phyloP scores from a whole-genome alignment of 2,797 vertebrate species.

The Diglossa cyanea region DNA sequence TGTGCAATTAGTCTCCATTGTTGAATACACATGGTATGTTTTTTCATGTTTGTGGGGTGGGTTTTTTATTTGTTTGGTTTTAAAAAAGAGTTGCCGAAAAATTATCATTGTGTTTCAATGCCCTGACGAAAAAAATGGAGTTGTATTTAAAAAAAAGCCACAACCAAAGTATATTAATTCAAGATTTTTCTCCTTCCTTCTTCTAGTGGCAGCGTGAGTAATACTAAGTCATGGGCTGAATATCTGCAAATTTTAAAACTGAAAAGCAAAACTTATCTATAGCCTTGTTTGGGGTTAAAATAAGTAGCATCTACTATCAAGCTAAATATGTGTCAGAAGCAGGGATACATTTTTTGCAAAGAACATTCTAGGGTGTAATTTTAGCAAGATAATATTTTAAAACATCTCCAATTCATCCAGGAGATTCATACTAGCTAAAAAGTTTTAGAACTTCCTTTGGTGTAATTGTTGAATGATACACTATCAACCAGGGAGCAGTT shows the following conservation, averaged over 20 bases:
- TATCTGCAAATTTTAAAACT: not conserved
- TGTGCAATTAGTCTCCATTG: conserved; percentile 13
- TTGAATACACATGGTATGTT: not conserved
- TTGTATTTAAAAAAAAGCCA: not conserved
- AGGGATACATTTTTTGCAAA: not conserved
- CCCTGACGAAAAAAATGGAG: not conserved
- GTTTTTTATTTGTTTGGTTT: not conserved
- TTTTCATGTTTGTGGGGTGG: not conserved
- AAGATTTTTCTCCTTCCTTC: not conserved
- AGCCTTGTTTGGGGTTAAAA: not conserved
- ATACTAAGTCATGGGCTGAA: not conserved
- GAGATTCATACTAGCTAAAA: conserved; percentile 25
- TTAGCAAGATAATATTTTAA: conserved; percentile 11
- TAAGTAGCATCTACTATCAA: not conserved
- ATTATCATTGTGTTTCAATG: not conserved
- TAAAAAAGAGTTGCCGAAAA: conserved; percentile 24
- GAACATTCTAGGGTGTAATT: not conserved
- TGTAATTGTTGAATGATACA: conserved; percentile 57
- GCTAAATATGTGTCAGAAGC: not conserved
- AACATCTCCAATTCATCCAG: conserved; percentile 16
- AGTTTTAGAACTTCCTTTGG: conserved; percentile 32
- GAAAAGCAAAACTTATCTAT: not conserved
- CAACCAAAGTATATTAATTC: not conserved
- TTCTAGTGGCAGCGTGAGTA: not conserved
- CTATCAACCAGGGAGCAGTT: conserved; percentile 43